phyloP scores from a whole-genome alignment of 2,888 invertebrate species.

The Lasiommata megera region DNA sequence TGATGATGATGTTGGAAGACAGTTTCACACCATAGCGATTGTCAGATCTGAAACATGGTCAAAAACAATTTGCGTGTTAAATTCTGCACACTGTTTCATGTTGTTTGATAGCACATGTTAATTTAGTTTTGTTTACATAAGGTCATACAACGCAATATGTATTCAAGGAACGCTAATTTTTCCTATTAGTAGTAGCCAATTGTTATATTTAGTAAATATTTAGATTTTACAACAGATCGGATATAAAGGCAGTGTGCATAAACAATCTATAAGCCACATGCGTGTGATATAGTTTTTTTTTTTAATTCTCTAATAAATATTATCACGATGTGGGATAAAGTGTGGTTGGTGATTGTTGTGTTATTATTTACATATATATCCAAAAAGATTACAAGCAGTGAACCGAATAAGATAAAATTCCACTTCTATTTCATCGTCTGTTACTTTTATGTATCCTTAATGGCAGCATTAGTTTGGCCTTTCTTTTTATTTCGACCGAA shows the following conservation, averaged over 20 bases:
- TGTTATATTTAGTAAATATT: slow-evolving; percentile 16
- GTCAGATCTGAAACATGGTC: too few relatives aligned
- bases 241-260: slow-evolving; percentile 18
- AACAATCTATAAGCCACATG: slow-evolving; percentile 10
- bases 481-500: slow-evolving; percentile 55
- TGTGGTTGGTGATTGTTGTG: slow-evolving; percentile 43
- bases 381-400: slow-evolving; percentile 48
- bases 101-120: too few relatives aligned
- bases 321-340: slow-evolving; percentile 54
- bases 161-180: too few relatives aligned
- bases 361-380: slow-evolving; percentile 46
- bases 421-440: slow-evolving; percentile 50
- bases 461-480: slow-evolving; percentile 52
- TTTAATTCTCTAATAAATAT: neutral
- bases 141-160: too few relatives aligned
- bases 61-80: too few relatives aligned
- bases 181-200: slow-evolving; percentile 4
- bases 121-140: too few relatives aligned
- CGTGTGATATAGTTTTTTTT: neutral
- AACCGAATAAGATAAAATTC: slow-evolving; percentile 54
- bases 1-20: too few relatives aligned
- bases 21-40: too few relatives aligned
- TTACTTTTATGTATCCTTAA: slow-evolving; percentile 43
- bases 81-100: too few relatives aligned
- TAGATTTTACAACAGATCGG: neutral